These are phyloP conservation scores for Bombus turneri DNA, from an alignment of 1,140 invertebrate genomes.

Conservation along the genomic window DNA sequence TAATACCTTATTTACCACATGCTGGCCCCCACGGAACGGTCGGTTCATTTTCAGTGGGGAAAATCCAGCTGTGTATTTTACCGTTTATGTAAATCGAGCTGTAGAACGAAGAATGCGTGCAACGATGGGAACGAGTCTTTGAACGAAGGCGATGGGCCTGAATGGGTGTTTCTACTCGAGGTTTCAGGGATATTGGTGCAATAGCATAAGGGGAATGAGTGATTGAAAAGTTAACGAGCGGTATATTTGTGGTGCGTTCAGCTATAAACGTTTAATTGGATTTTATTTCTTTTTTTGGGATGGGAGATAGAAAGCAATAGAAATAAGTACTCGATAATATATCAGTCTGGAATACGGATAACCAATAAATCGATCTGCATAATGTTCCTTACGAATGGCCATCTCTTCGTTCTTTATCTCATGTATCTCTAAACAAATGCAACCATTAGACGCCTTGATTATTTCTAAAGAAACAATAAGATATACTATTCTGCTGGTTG, in stretches of 20 bases:
- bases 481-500: no score
- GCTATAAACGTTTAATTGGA: background rate
- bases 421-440: no score
- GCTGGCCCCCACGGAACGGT: background rate
- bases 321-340: background rate
- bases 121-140: background rate
- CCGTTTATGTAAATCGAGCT: slow-evolving; percentile 21
- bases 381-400: no score
- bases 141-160: background rate
- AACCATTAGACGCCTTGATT: no score
- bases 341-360: no score
- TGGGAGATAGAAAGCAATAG: background rate
- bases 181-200: background rate
- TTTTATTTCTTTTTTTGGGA: background rate
- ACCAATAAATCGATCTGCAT: no score
- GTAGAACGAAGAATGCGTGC: background rate
- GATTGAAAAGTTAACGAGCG: slow-evolving; percentile 3
- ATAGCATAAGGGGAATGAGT: background rate
- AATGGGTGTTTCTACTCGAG: background rate
- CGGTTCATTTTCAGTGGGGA: slow-evolving; percentile 3
- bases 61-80: slow-evolving; percentile 25
- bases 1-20: slow-evolving; percentile 25
- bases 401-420: no score
- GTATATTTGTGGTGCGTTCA: background rate
- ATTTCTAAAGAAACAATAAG: no score